Conservation (phyloP, 2,888 invertebrate genomes). For the Cosmorhoe ocellata region DNA sequence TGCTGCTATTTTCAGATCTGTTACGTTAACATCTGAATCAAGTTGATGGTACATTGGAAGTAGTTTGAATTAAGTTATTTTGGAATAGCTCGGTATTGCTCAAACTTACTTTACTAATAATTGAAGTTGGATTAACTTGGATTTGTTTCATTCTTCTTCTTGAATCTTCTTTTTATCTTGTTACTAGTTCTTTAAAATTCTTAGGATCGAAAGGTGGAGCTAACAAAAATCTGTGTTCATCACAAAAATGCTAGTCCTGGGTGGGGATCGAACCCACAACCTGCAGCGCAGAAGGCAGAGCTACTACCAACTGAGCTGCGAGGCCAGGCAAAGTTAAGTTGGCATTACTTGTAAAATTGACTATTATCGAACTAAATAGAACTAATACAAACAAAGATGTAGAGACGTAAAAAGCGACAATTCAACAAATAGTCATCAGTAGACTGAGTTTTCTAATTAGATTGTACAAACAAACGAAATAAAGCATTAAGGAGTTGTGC, state of each 20-base stretch:
- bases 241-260: too few species aligned
- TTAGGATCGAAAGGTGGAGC: too few species aligned
- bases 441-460: constrained; percentile 79
- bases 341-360: not conserved
- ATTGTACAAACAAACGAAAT: constrained; percentile 78
- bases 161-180: too few species aligned
- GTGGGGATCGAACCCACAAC: too few species aligned
- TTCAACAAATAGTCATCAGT: constrained; percentile 73
- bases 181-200: too few species aligned
- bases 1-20: constrained; percentile 24
- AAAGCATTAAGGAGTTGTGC: constrained; percentile 79
- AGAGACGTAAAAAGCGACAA: constrained; percentile 55
- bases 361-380: constrained; percentile 20
- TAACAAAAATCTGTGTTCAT: too few species aligned
- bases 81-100: constrained; percentile 1
- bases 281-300: too few species aligned
- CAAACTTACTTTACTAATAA: not conserved
- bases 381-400: constrained; percentile 42
- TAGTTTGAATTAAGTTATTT: constrained; percentile 17
- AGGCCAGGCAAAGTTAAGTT: not conserved
- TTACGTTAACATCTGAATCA: constrained; percentile 25
- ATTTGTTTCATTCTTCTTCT: too few species aligned
- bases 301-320: too few species aligned
- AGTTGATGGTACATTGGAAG: constrained; percentile 19
- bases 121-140: too few species aligned